A percentile compares a stretch with the other conserved stretches of the same genome.
Evolutionary conservation across 2,797 vertebrate genomes (phyloP).

Genomic region (Yasuhikotakia modesta): DNA sequence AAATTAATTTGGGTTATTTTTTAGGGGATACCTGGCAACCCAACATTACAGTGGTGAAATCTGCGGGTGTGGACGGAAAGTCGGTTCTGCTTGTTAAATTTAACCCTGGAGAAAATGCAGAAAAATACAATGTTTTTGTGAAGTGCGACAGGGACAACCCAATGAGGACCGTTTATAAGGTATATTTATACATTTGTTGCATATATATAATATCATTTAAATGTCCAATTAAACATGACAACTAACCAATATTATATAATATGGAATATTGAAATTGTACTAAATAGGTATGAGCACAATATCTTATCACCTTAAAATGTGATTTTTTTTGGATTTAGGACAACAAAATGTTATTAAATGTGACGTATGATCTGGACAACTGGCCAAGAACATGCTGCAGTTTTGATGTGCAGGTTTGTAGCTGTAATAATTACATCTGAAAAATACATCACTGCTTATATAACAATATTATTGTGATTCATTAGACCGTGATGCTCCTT

Average conservation of each 20-base stretch:
- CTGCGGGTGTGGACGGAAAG: neutral
- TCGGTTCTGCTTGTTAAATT: conserved; percentile 64
- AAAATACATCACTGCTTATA: neutral
- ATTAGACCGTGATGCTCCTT: neutral
- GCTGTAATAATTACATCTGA: neutral
- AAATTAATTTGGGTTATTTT: neutral
- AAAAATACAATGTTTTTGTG: conserved; percentile 43
- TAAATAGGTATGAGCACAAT: neutral
- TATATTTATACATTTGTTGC: neutral
- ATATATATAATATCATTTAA: no score
- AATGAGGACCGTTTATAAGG: conserved; percentile 26
- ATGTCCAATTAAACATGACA: no score
- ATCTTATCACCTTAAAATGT: neutral
- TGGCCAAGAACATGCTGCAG: conserved; percentile 69
- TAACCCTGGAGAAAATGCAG: conserved; percentile 52
- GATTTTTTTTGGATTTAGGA: conserved; percentile 53
- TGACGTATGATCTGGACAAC: conserved; percentile 58
- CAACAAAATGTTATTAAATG: conserved; percentile 53
- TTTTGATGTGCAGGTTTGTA: conserved; percentile 67
- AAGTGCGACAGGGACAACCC: conserved; percentile 25
- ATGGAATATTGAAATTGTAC: no score
- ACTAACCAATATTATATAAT: no score
- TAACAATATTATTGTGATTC: neutral
- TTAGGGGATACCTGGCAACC: conserved; percentile 75
- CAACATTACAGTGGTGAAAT: conserved; percentile 59